These are phyloP conservation scores for Stigmatopora nigra DNA, from an alignment of 2,113 vertebrate species.

Conservation along the genomic window DNA sequence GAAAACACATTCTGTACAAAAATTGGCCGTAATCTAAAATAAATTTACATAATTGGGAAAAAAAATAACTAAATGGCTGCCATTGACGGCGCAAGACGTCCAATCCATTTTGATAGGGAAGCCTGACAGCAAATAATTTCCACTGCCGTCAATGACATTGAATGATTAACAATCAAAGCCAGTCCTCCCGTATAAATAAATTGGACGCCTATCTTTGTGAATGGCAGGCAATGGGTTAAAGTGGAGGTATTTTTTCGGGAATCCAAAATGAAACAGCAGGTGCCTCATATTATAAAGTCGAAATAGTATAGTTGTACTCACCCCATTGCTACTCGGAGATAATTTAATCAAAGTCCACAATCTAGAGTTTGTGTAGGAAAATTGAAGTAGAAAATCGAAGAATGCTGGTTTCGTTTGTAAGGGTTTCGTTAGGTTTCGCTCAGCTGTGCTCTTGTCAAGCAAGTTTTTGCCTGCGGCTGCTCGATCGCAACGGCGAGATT, in stretches of 20 bases:
- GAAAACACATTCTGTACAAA: neutral
- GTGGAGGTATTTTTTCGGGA: slow-evolving; percentile 5
- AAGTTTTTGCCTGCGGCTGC: neutral
- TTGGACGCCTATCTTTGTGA: no score
- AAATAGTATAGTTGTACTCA: slow-evolving; percentile 51
- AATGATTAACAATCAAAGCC: no score
- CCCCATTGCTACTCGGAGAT: slow-evolving; percentile 57
- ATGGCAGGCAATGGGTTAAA: no score
- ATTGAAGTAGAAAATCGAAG: slow-evolving; percentile 49
- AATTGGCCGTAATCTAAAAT: no score
- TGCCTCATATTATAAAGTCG: slow-evolving; percentile 21
- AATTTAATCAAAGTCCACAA: slow-evolving; percentile 50
- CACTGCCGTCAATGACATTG: no score
- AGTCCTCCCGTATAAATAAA: no score
- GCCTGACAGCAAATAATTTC: no score
- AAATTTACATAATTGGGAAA: neutral
- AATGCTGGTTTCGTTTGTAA: slow-evolving; percentile 33
- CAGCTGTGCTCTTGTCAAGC: slow-evolving; percentile 38
- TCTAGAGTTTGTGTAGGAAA: no score
- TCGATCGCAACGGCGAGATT: neutral
- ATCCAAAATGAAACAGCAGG: slow-evolving; percentile 28
- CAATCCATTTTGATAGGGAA: no score
- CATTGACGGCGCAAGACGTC: no score
- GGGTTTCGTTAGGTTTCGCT: slow-evolving; percentile 11
- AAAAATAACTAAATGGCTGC: no score